Percentiles rank a stretch among this genome's conserved stretches.
Conservation (phyloP, 2,797 vertebrate species). For the Cynodonichthys magdalenae region DNA sequence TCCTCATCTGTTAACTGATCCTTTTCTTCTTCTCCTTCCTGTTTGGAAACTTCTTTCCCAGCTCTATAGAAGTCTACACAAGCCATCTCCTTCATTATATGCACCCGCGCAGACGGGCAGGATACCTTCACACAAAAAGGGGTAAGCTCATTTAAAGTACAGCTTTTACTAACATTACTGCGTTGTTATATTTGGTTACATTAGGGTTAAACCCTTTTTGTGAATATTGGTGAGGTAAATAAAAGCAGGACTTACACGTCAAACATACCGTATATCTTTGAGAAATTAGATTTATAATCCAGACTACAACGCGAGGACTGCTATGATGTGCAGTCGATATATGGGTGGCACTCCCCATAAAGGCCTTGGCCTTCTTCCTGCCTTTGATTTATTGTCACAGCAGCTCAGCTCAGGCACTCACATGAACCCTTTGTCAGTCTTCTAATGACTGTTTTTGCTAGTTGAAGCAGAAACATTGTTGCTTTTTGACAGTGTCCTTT, state of each 20-base stretch:
- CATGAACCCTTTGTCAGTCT: constrained; percentile 84
- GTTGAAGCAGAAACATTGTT: constrained; percentile 70
- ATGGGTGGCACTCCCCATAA: constrained; percentile 83
- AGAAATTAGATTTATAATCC: constrained; percentile 72
- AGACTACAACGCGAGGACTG: constrained; percentile 58
- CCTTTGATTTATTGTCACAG: constrained; percentile 83
- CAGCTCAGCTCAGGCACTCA: constrained; percentile 79
- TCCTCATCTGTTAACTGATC: constrained; percentile 74
- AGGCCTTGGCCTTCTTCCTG: constrained; percentile 81
- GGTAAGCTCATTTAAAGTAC: constrained; percentile 73
- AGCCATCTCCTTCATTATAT: constrained; percentile 59
- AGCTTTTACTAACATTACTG: constrained; percentile 11
- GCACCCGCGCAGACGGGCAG: constrained; percentile 53
- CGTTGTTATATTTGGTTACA: not conserved
- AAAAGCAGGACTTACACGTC: constrained; percentile 51
- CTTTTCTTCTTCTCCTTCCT: constrained; percentile 30
- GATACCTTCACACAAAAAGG: constrained; percentile 60
- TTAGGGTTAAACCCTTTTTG: constrained; percentile 18
- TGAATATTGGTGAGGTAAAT: constrained; percentile 12
- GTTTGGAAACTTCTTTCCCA: constrained; percentile 59
- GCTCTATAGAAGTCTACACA: constrained; percentile 48
- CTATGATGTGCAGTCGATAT: constrained; percentile 78
- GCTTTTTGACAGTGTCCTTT: constrained; percentile 38
- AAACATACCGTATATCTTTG: constrained; percentile 64
- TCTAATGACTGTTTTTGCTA: constrained; percentile 82